Conservation (phyloP, 2,888 invertebrate species). For the Agrochola circellaris region DNA sequence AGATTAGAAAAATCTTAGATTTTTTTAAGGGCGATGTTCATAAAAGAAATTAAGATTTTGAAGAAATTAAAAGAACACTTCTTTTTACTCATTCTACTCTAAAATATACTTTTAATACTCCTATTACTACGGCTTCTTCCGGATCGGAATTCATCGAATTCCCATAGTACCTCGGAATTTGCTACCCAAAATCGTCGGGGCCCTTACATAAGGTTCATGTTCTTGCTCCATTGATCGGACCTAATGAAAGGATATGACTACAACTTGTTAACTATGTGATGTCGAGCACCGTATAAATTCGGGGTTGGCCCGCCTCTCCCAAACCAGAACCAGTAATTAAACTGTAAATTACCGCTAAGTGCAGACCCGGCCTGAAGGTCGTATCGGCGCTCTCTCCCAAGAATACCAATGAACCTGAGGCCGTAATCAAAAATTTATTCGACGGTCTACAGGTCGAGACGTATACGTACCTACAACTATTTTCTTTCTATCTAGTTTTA, state of each 20-base stretch:
- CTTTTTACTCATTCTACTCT: neutral
- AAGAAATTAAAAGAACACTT: neutral
- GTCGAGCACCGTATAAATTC: constrained; percentile 71
- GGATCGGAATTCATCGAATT: neutral
- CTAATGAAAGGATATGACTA: constrained; percentile 67
- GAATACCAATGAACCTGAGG: constrained; percentile 85
- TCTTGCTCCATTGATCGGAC: constrained; percentile 51
- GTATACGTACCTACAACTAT: constrained; percentile 64
- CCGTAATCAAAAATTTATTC: constrained; percentile 84
- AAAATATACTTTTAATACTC: neutral
- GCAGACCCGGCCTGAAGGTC: constrained; percentile 85
- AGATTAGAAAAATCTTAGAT: neutral
- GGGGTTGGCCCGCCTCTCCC: constrained; percentile 68
- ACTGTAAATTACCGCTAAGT: constrained; percentile 89
- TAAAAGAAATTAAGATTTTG: neutral
- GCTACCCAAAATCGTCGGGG: constrained; percentile 20
- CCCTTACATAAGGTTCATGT: constrained; percentile 27
- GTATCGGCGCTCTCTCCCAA: constrained; percentile 79
- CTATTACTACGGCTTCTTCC: neutral
- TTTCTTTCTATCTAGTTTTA: constrained; percentile 46
- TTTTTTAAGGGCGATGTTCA: neutral
- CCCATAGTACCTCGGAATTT: neutral
- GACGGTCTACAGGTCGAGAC: constrained; percentile 55
- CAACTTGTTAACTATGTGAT: constrained; percentile 65
- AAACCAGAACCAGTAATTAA: constrained; percentile 83